A percentile compares a stretch with the other conserved stretches of the same genome.
These are phyloP conservation scores for Mylabris phalerata DNA, from an alignment of 1,140 invertebrate species.

Conservation along the genomic window DNA sequence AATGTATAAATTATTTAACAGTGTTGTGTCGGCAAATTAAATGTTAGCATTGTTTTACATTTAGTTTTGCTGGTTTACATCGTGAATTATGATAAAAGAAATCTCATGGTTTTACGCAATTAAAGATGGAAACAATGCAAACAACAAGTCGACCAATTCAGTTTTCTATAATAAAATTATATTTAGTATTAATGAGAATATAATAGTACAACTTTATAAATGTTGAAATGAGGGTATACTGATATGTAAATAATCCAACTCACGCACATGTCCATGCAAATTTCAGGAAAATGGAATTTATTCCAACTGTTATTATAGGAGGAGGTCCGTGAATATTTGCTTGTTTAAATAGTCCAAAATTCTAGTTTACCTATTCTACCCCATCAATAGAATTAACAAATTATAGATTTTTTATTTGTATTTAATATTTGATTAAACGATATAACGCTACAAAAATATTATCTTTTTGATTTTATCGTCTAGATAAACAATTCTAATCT, in stretches of 20 bases:
- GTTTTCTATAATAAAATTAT: no score
- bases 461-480: no score
- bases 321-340: neutral
- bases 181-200: no score
- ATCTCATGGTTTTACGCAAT: conserved; percentile 25
- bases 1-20: conserved; percentile 11
- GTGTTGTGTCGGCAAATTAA: conserved; percentile 11
- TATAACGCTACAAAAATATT: no score
- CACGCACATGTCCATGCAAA: conserved; percentile 14
- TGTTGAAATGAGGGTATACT: neutral
- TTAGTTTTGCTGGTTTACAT: conserved; percentile 20
- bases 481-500: no score
- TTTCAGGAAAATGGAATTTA: conserved; percentile 11
- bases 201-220: no score
- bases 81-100: conserved; percentile 25
- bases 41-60: conserved; percentile 22
- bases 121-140: conserved; percentile 15
- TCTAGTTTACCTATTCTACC: no score
- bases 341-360: no score
- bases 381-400: no score
- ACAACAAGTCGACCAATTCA: neutral
- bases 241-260: conserved; percentile 12
- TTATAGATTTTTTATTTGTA: no score
- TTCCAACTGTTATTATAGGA: conserved; percentile 8
- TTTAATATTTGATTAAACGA: no score